Conservation (phyloP, 1,140 invertebrate species). For the Zaprionus camerounensis region DNA sequence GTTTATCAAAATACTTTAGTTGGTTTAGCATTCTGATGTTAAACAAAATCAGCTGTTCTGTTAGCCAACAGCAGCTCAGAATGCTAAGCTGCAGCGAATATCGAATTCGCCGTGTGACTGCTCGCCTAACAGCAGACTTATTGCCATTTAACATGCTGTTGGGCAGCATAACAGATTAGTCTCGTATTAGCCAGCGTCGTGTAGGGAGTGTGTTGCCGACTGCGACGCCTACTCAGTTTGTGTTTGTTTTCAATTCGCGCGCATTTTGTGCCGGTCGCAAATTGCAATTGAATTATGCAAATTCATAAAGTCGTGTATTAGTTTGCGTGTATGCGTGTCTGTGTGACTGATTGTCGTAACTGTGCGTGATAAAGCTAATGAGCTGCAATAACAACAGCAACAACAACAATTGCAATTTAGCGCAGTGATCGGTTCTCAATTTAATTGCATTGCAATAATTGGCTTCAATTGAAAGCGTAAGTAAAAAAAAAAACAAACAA, state of each 20-base stretch:
- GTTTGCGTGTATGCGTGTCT: constrained; percentile 6
- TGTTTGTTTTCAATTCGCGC: constrained; percentile 45
- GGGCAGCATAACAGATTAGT: constrained; percentile 2
- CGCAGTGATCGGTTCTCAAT: constrained; percentile 34
- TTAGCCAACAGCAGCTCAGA: constrained; percentile 10
- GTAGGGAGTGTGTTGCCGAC: constrained; percentile 1
- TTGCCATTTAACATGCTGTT: constrained; percentile 17
- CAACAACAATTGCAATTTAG: constrained; percentile 13
- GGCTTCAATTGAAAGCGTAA: constrained; percentile 48
- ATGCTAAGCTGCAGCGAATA: constrained; percentile 17
- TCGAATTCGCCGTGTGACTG: background rate
- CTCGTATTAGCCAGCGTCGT: constrained; percentile 4
- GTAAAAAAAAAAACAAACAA: constrained; percentile 13
- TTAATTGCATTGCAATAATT: constrained; percentile 49
- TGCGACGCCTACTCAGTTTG: background rate
- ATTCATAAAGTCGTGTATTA: constrained; percentile 13
- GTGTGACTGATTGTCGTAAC: constrained; percentile 9
- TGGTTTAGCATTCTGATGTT: background rate
- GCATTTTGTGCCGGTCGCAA: constrained; percentile 51
- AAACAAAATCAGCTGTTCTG: constrained; percentile 6
- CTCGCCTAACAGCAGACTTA: constrained; percentile 6
- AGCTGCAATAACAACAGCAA: constrained; percentile 9
- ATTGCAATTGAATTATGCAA: constrained; percentile 41
- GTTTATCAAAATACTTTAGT: background rate
- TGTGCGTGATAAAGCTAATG: constrained; percentile 7